These are phyloP conservation scores for Chelonoidis abingdonii DNA, from an alignment of 2,113 vertebrate species.

Conservation along the genomic window DNA sequence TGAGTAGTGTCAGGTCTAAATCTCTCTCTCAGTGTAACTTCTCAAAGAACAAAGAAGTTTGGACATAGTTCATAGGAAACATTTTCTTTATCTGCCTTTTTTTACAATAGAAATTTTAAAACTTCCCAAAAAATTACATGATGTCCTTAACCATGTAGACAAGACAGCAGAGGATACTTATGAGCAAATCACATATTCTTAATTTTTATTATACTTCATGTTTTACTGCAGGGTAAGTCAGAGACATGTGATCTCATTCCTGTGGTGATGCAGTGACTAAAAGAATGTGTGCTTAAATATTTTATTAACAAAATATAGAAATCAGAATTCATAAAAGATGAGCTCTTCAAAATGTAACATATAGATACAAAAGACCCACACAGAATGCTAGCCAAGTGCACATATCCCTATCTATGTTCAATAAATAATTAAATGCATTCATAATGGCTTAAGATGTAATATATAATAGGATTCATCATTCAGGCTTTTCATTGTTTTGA, in stretches of 20 bases:
- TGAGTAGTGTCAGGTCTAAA: neutral
- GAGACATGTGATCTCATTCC: neutral
- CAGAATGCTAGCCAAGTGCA: neutral
- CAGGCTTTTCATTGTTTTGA: neutral
- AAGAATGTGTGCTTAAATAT: neutral
- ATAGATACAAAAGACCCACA: neutral
- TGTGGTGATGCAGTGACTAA: neutral
- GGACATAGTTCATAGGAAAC: neutral
- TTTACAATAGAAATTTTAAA: neutral
- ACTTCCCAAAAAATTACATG: neutral
- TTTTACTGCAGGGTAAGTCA: slow-evolving; percentile 2
- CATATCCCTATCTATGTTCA: neutral
- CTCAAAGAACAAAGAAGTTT: neutral
- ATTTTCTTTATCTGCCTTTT: neutral
- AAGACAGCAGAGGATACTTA: neutral
- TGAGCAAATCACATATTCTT: slow-evolving; percentile 10
- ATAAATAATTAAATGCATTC: neutral
- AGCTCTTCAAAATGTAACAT: neutral
- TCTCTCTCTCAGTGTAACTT: neutral
- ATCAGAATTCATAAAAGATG: slow-evolving; percentile 5
- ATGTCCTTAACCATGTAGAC: neutral
- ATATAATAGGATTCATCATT: neutral
- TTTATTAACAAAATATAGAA: slow-evolving; percentile 6
- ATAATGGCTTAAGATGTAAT: neutral
- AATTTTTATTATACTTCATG: slow-evolving; percentile 27